Evolutionary conservation across 2,113 vertebrate species (phyloP).

Genomic region (Tympanuchus pallidicinctus): DNA sequence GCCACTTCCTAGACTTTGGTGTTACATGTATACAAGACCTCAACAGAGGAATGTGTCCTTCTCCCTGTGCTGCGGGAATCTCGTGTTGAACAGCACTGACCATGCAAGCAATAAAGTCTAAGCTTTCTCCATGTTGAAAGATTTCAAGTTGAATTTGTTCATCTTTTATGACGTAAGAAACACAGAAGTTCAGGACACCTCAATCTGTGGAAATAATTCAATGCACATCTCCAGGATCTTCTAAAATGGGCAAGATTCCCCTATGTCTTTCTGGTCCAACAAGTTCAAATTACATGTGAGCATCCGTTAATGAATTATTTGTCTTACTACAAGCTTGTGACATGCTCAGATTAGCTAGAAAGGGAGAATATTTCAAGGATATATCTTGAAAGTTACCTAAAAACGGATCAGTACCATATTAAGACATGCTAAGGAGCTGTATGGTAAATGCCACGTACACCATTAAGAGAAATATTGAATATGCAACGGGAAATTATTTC

Average conservation of each 20-base stretch:
- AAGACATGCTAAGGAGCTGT: neutral
- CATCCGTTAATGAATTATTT: neutral
- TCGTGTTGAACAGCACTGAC: neutral
- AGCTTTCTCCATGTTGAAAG: neutral
- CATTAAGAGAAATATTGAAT: neutral
- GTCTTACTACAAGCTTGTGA: neutral
- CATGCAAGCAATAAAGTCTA: neutral
- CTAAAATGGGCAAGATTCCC: neutral
- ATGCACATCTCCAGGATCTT: neutral
- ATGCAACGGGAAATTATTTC: neutral
- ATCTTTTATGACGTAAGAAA: neutral
- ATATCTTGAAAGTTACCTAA: neutral
- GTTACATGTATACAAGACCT: constrained; percentile 1
- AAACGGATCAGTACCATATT: neutral
- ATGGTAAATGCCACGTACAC: neutral
- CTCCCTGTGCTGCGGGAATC: neutral
- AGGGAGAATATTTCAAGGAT: neutral
- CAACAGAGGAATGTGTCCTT: constrained; percentile 21
- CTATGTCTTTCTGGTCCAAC: neutral
- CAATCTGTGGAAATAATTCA: neutral
- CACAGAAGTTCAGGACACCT: fast-evolving
- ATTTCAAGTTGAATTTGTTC: neutral
- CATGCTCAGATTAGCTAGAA: neutral
- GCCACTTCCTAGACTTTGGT: constrained; percentile 4
- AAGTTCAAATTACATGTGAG: neutral